Conservation (phyloP, 2,113 vertebrate genomes). For the Typhlomys cinereus region DNA sequence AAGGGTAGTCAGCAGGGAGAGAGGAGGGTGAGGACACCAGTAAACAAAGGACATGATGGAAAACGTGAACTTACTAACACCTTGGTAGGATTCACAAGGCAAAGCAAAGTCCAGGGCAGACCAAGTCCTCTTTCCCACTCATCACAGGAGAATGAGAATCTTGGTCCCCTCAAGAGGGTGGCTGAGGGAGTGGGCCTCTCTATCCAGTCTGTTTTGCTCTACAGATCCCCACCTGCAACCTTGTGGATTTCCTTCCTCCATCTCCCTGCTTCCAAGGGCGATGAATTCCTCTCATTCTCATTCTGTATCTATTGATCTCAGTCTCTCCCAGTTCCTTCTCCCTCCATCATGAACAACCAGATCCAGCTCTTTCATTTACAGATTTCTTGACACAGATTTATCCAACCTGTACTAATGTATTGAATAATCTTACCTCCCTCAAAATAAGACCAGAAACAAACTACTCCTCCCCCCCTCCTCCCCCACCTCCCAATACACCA, state of each 20-base stretch:
- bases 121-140: neutral
- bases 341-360: slow-evolving; percentile 40
- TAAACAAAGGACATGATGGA: slow-evolving; percentile 16
- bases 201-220: neutral
- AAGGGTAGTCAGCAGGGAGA: slow-evolving; percentile 2
- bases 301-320: slow-evolving; percentile 65
- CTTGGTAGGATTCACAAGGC: neutral
- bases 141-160: neutral
- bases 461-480: neutral
- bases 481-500: no score
- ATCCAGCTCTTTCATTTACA: slow-evolving; percentile 30
- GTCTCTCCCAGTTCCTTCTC: slow-evolving; percentile 49
- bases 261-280: slow-evolving; percentile 47
- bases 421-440: neutral
- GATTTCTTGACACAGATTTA: slow-evolving; percentile 5
- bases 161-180: neutral
- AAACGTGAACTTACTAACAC: neutral
- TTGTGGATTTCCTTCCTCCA: neutral
- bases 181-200: neutral
- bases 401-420: neutral
- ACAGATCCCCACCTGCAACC: neutral
- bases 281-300: slow-evolving; percentile 69
- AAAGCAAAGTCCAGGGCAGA: neutral
- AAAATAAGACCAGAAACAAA: neutral
- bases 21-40: neutral